Conservation (phyloP, 1,140 invertebrate genomes). For the Bombus terrestris region DNA sequence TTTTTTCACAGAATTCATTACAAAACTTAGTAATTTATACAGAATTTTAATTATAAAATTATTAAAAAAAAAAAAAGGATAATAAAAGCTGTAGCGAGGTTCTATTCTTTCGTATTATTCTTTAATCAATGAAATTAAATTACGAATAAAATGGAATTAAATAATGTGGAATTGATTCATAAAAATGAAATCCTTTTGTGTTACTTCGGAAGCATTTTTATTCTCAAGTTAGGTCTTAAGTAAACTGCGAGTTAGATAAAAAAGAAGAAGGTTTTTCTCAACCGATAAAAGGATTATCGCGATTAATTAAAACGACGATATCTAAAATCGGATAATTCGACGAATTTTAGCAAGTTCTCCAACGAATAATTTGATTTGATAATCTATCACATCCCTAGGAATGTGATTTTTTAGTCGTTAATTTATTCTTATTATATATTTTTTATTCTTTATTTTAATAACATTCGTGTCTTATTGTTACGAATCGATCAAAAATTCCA, state of each 20-base stretch:
- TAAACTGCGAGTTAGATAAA: not conserved
- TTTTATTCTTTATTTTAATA: not conserved
- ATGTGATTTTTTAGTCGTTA: not conserved
- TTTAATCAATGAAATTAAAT: not conserved
- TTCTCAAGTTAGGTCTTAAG: too few relatives aligned
- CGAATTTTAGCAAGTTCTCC: not conserved
- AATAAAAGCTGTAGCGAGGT: too few relatives aligned
- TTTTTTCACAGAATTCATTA: too few relatives aligned
- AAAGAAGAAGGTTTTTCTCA: not conserved
- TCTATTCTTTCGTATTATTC: too few relatives aligned
- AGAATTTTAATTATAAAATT: too few relatives aligned
- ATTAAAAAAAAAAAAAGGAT: too few relatives aligned
- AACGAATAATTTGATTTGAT: not conserved
- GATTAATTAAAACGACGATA: not conserved
- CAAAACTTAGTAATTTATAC: fast-evolving
- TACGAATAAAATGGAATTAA: too few relatives aligned
- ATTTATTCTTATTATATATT: not conserved
- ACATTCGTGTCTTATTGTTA: not conserved
- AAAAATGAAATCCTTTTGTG: too few relatives aligned
- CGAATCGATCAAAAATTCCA: not conserved
- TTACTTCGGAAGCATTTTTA: too few relatives aligned
- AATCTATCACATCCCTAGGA: too few relatives aligned
- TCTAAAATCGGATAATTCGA: not conserved
- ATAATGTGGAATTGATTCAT: too few relatives aligned
- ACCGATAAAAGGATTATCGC: not conserved